A percentile compares a stretch with the other conserved stretches of the same genome.
Evolutionary conservation across 1,140 invertebrate genomes (phyloP).

Genomic region (Drosophila bocqueti): DNA sequence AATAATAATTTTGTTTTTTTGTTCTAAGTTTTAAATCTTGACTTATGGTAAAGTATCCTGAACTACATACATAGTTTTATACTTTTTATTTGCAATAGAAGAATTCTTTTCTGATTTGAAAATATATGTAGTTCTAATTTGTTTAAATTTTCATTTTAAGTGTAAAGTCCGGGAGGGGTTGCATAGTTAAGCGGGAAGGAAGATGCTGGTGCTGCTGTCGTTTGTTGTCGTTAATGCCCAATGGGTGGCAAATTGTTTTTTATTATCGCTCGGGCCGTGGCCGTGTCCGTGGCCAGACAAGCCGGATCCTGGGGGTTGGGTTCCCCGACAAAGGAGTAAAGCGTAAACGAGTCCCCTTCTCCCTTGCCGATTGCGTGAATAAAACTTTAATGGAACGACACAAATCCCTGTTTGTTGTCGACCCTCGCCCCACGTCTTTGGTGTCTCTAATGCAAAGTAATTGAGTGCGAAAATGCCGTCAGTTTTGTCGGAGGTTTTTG

Average conservation of each 20-base stretch:
- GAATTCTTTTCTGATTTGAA: neutral
- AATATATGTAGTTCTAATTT: too few species aligned
- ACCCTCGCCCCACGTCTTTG: slow-evolving; percentile 36
- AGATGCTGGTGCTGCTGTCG: slow-evolving; percentile 62
- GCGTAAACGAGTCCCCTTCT: slow-evolving; percentile 24
- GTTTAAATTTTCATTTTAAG: neutral
- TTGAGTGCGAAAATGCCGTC: slow-evolving; percentile 85
- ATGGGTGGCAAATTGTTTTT: slow-evolving; percentile 85
- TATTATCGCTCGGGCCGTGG: slow-evolving; percentile 67
- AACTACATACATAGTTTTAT: neutral
- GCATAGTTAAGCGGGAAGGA: slow-evolving; percentile 15
- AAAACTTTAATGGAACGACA: slow-evolving; percentile 85
- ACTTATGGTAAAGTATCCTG: too few species aligned
- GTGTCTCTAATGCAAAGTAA: slow-evolving; percentile 84
- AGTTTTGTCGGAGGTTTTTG: slow-evolving; percentile 58
- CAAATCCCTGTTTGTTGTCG: slow-evolving; percentile 69
- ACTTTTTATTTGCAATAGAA: neutral
- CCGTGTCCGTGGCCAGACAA: slow-evolving; percentile 48
- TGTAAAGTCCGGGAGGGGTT: slow-evolving; percentile 3
- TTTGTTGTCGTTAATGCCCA: slow-evolving; percentile 84
- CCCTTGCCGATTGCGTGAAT: slow-evolving; percentile 78
- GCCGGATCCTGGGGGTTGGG: slow-evolving; percentile 15
- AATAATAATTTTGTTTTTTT: neutral
- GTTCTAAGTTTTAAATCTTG: neutral
- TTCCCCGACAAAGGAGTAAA: slow-evolving; percentile 62